These are phyloP conservation scores for Porites divaricata DNA, from an alignment of 92 coral and sea anemone species.

Conservation along the genomic window DNA sequence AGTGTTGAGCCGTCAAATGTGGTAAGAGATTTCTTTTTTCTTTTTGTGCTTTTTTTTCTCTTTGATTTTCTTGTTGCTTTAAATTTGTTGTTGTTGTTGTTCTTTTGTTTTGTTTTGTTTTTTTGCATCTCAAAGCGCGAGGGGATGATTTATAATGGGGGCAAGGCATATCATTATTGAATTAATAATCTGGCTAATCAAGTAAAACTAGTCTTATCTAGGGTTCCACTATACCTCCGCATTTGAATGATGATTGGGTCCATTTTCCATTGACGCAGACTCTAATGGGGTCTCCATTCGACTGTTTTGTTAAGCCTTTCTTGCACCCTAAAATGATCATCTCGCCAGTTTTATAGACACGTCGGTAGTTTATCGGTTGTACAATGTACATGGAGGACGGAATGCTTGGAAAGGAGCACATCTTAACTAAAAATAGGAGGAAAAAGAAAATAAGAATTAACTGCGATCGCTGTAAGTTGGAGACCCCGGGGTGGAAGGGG, in stretches of 20 bases:
- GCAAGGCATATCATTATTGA: too few species aligned
- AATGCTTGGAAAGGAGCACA: constrained; percentile 46
- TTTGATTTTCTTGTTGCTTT: too few species aligned
- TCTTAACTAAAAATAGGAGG: constrained; percentile 34
- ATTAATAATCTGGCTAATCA: too few species aligned
- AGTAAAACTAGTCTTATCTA: too few species aligned
- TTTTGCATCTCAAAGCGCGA: too few species aligned
- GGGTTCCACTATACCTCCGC: too few species aligned
- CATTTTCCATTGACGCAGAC: constrained; percentile 76
- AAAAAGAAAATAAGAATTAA: neutral
- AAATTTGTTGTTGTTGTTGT: too few species aligned
- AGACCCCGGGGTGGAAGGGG: neutral
- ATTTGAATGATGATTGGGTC: constrained; percentile 13
- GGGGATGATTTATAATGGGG: too few species aligned
- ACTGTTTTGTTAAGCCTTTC: constrained; percentile 49
- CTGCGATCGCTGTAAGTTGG: neutral
- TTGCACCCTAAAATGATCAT: constrained; percentile 66
- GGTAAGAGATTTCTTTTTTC: too few species aligned
- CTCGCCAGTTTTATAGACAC: constrained; percentile 64
- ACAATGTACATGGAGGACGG: constrained; percentile 69
- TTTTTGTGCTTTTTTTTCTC: too few species aligned
- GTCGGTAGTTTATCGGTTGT: constrained; percentile 36
- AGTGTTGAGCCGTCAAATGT: too few species aligned
- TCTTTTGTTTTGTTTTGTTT: too few species aligned
- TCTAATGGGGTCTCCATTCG: constrained; percentile 42